phyloP scores from a whole-genome alignment of 2,113 vertebrate genomes.

The Ptychochromis oligacanthus region DNA sequence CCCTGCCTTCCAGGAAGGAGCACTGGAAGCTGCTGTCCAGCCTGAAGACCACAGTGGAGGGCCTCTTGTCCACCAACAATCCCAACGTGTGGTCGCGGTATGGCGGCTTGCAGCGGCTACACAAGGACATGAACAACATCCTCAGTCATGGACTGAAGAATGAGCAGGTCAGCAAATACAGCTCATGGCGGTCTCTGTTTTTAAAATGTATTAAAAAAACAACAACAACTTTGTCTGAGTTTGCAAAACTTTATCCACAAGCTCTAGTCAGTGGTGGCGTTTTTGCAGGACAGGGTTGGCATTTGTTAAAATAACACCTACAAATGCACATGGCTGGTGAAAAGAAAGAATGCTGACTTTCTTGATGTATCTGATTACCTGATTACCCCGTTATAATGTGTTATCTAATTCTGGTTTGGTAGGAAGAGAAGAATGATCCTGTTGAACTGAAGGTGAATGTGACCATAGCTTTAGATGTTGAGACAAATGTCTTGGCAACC shows the following conservation, averaged over 20 bases:
- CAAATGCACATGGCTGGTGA: neutral
- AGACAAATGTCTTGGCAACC: too few species aligned
- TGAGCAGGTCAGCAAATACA: slow-evolving; percentile 84
- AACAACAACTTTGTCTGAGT: too few species aligned
- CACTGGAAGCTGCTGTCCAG: slow-evolving; percentile 95
- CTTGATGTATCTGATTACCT: neutral
- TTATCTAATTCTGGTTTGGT: neutral
- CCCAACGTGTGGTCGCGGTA: slow-evolving; percentile 98
- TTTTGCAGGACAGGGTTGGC: neutral
- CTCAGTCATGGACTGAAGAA: slow-evolving; percentile 91
- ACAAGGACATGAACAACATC: slow-evolving; percentile 97
- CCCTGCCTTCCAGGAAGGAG: slow-evolving; percentile 82
- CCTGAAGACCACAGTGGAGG: slow-evolving; percentile 96
- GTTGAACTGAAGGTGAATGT: neutral
- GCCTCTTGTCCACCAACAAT: slow-evolving; percentile 93
- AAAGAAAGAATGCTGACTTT: neutral
- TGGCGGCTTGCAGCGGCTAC: slow-evolving; percentile 93
- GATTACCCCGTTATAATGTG: neutral
- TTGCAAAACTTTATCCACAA: neutral
- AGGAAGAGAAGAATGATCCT: neutral
- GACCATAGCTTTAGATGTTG: neutral
- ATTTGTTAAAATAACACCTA: neutral
- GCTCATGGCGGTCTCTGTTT: neutral
- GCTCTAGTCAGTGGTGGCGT: neutral
- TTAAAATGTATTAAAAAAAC: too few species aligned